Conservation (phyloP, 2,888 invertebrate genomes). For the Lasioglossum malachurum region DNA sequence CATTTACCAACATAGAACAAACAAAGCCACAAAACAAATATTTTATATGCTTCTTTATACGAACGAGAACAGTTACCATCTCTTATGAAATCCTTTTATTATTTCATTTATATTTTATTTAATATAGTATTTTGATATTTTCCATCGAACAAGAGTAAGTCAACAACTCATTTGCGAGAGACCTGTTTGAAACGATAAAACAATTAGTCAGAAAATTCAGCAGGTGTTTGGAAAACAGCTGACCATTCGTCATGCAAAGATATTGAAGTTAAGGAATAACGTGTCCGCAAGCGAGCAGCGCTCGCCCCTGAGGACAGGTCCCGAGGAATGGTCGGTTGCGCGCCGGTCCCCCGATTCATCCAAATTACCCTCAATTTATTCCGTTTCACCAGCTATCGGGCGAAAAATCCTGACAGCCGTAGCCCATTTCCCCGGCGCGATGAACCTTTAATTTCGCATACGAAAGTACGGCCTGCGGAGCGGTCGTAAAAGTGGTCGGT, state of each 20-base stretch:
- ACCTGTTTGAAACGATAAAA: background rate
- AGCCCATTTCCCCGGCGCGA: conserved; percentile 44
- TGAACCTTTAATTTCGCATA: conserved; percentile 54
- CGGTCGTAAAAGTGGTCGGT: conserved; percentile 40
- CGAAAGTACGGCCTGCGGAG: background rate
- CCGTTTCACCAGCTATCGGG: conserved; percentile 32
- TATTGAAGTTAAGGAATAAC: background rate
- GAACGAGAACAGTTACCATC: background rate
- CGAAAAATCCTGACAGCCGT: conserved; percentile 52
- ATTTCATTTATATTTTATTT: no score
- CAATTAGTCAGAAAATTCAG: background rate
- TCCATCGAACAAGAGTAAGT: background rate
- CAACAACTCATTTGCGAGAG: background rate
- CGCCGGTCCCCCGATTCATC: background rate
- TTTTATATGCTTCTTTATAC: background rate
- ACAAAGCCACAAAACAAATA: background rate
- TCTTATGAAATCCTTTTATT: background rate
- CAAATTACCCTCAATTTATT: conserved; percentile 44
- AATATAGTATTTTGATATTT: background rate
- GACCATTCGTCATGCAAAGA: background rate
- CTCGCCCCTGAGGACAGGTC: conserved; percentile 1
- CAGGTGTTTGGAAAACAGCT: background rate
- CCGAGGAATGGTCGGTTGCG: background rate
- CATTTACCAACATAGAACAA: background rate
- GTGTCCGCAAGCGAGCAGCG: background rate